phyloP scores from a whole-genome alignment of 2,113 vertebrate species.

The Diadophis punctatus region DNA sequence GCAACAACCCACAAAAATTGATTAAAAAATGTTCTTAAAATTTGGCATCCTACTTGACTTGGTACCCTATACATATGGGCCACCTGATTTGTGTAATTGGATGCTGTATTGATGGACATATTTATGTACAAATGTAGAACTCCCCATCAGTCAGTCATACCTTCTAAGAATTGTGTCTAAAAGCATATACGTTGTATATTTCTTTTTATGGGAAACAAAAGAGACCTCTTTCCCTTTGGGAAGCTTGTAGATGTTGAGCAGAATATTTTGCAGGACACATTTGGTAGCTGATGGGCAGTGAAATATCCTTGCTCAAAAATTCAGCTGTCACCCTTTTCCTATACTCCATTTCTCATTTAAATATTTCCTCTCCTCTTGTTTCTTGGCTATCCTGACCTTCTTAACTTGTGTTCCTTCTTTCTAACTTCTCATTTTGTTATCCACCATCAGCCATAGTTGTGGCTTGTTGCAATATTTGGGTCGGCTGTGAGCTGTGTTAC shows the following conservation, averaged over 20 bases:
- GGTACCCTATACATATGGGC: too few species aligned
- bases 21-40: too few species aligned
- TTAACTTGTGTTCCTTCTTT: background rate
- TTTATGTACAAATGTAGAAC: too few species aligned
- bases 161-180: too few species aligned
- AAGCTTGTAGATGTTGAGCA: background rate
- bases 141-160: too few species aligned
- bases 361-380: background rate
- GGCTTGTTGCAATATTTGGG: background rate
- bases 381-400: background rate
- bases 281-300: background rate
- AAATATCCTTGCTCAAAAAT: background rate
- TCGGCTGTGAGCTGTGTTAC: background rate
- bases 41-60: too few species aligned
- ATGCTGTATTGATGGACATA: too few species aligned
- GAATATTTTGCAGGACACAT: background rate
- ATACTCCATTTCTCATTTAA: background rate
- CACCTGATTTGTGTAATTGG: too few species aligned
- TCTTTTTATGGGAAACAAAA: too few species aligned
- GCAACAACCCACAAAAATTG: too few species aligned
- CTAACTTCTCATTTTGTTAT: background rate
- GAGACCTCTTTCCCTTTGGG: background rate
- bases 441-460: background rate
- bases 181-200: too few species aligned
- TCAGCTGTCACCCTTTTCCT: background rate